Evolutionary conservation across 1,140 invertebrate species (phyloP).

Genomic region (Heliothis virescens): DNA sequence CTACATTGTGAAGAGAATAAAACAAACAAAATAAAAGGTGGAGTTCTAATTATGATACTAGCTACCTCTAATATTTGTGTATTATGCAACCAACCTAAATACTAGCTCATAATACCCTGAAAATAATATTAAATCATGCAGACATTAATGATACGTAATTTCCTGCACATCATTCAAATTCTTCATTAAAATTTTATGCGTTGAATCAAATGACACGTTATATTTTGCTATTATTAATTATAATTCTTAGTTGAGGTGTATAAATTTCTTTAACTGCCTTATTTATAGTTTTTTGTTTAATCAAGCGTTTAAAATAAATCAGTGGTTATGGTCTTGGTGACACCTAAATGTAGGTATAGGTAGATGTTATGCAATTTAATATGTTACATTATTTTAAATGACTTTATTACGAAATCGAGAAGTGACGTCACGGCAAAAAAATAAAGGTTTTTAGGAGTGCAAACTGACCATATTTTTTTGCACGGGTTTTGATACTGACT

Average conservation of each 20-base stretch:
- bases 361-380: too few relatives aligned
- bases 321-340: too few relatives aligned
- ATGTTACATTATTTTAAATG: too few relatives aligned
- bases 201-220: slow-evolving; percentile 16
- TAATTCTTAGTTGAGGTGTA: slow-evolving; percentile 10
- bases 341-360: too few relatives aligned
- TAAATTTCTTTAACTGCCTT: slow-evolving; percentile 9
- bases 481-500: too few relatives aligned
- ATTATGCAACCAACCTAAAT: slow-evolving; percentile 23
- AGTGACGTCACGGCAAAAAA: too few relatives aligned
- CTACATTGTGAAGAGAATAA: background rate
- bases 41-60: slow-evolving; percentile 12
- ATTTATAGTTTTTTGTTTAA: slow-evolving; percentile 17
- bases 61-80: slow-evolving; percentile 14
- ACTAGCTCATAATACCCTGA: slow-evolving; percentile 3
- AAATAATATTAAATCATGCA: slow-evolving; percentile 39
- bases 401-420: too few relatives aligned
- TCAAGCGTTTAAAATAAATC: background rate
- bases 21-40: slow-evolving; percentile 12
- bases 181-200: slow-evolving; percentile 20
- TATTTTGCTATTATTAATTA: slow-evolving; percentile 34
- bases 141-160: slow-evolving; percentile 29
- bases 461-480: too few relatives aligned
- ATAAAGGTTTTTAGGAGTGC: too few relatives aligned
- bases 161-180: slow-evolving; percentile 26